These are phyloP conservation scores for Puntigrus tetrazona DNA, from an alignment of 2,113 vertebrate species.

Conservation along the genomic window DNA sequence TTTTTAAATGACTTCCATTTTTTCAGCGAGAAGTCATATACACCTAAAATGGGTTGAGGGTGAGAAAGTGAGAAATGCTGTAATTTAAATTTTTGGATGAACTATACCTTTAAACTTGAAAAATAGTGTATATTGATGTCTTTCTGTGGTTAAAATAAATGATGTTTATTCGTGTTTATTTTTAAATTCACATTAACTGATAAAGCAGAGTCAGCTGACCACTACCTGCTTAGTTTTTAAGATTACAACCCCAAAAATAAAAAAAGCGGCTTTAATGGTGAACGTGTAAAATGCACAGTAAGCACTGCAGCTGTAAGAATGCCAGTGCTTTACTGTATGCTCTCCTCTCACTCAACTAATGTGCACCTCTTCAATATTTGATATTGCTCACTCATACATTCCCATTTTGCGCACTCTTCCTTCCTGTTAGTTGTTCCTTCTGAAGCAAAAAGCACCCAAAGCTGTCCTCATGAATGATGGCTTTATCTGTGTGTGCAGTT, in stretches of 20 bases:
- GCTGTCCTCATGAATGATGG: constrained; percentile 15
- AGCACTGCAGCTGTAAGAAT: neutral
- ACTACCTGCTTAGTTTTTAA: too few species aligned
- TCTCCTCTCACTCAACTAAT: constrained; percentile 34
- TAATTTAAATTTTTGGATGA: too few species aligned
- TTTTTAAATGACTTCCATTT: too few species aligned
- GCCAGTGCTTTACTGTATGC: neutral
- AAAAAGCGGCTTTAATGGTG: neutral
- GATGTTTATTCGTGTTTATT: too few species aligned
- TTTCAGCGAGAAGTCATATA: too few species aligned
- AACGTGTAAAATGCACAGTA: neutral
- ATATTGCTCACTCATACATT: constrained; percentile 30
- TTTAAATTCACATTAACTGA: neutral
- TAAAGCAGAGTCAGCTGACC: too few species aligned
- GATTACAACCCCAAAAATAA: too few species aligned
- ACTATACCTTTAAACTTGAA: too few species aligned
- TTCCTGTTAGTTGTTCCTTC: constrained; percentile 4
- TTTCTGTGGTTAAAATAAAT: too few species aligned
- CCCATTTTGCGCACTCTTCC: neutral
- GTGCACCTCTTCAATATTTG: constrained; percentile 51
- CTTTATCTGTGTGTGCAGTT: neutral
- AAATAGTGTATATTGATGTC: too few species aligned
- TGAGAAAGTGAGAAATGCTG: too few species aligned
- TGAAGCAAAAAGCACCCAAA: neutral
- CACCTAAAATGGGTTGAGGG: too few species aligned